phyloP scores from a whole-genome alignment of 2,113 vertebrate species.

The Diglossa brunneiventris region DNA sequence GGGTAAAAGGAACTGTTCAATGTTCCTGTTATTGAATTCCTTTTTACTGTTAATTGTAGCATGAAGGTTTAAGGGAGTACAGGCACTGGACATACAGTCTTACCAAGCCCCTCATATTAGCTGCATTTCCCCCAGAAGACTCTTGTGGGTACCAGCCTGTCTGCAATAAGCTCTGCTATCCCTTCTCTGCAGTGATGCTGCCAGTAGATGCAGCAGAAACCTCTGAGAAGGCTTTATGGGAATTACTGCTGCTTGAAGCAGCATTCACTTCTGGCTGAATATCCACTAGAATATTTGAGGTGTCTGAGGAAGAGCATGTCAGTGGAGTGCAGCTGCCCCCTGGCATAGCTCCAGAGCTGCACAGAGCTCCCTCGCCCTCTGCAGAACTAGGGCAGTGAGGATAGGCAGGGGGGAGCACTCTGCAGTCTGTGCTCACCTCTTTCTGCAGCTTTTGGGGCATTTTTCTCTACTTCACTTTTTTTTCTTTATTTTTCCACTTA shows the following conservation, averaged over 20 bases:
- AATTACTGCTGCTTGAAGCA: slow-evolving; percentile 37
- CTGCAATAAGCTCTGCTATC: not conserved
- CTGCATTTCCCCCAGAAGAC: not conserved
- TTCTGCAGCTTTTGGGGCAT: slow-evolving; percentile 66
- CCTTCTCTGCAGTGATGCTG: not conserved
- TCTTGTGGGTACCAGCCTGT: not conserved
- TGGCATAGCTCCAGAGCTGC: not conserved
- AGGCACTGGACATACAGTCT: not conserved
- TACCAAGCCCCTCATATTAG: not conserved
- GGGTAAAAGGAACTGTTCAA: not conserved
- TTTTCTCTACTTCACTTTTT: slow-evolving; percentile 28
- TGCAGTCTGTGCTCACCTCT: slow-evolving; percentile 27
- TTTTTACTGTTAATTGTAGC: not conserved
- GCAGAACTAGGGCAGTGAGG: not conserved
- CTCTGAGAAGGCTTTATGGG: not conserved
- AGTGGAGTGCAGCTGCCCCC: not conserved
- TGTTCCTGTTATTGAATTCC: not conserved
- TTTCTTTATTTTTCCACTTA: not conserved
- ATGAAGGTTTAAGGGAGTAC: not conserved
- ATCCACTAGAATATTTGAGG: not conserved
- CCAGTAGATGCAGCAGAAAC: slow-evolving; percentile 1
- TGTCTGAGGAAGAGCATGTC: not conserved
- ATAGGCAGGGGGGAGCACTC: not conserved
- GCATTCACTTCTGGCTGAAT: slow-evolving; percentile 18
- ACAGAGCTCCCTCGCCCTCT: not conserved